These are phyloP conservation scores for Tamias sibiricus DNA, from an alignment of 2,113 vertebrate species.

Conservation along the genomic window DNA sequence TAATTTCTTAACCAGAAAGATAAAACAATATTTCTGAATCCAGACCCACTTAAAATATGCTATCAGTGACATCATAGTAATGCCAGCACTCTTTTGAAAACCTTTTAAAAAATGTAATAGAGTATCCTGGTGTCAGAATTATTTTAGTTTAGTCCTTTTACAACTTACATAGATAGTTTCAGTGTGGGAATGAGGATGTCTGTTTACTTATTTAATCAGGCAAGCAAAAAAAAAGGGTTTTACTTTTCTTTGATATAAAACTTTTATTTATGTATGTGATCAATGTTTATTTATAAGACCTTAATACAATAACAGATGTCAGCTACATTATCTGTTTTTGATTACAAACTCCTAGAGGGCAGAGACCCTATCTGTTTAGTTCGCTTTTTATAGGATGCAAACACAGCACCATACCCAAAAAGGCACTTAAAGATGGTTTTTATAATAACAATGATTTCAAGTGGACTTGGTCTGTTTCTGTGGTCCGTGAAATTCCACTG, in stretches of 20 bases:
- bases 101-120: conserved; percentile 13
- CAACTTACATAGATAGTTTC: conserved; percentile 19
- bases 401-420: conserved; percentile 61
- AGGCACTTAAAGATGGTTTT: conserved; percentile 64
- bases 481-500: not conserved
- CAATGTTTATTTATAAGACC: conserved; percentile 69
- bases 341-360: conserved; percentile 69
- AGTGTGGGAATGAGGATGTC: conserved; percentile 16
- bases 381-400: conserved; percentile 67
- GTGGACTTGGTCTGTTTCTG: not conserved
- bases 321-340: conserved; percentile 62
- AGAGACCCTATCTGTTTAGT: conserved; percentile 49
- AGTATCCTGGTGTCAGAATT: conserved; percentile 23
- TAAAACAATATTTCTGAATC: conserved; percentile 10
- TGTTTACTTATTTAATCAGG: conserved; percentile 57
- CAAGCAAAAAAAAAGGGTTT: conserved; percentile 72
- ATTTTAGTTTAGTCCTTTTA: conserved; percentile 64
- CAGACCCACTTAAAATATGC: not conserved
- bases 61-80: conserved; percentile 2
- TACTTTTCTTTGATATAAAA: conserved; percentile 62
- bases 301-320: conserved; percentile 60
- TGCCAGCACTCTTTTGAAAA: not conserved
- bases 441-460: conserved; percentile 59
- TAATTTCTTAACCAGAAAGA: conserved; percentile 35
- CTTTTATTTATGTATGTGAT: conserved; percentile 67